phyloP scores from a whole-genome alignment of 2,113 vertebrate species.

The Passer domesticus region DNA sequence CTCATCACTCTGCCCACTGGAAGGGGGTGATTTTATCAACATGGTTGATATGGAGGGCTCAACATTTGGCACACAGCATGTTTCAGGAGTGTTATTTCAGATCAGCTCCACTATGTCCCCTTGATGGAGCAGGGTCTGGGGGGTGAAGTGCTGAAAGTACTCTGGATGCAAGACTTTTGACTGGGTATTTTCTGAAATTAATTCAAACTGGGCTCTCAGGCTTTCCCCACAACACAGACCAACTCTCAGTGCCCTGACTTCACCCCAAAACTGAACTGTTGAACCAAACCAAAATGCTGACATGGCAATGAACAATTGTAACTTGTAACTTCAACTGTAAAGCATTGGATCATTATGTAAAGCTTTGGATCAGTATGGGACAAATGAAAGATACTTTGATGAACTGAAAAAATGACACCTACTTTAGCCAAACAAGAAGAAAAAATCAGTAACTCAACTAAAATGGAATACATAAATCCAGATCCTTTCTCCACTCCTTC shows the following conservation, averaged over 20 bases:
- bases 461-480: not conserved
- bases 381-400: not conserved
- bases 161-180: not conserved
- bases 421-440: not conserved
- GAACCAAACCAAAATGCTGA: not conserved
- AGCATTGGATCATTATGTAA: not conserved
- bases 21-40: not conserved
- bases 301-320: not conserved
- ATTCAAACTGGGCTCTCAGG: not conserved
- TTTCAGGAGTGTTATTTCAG: not conserved
- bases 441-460: not conserved
- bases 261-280: not conserved
- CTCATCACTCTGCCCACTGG: not conserved
- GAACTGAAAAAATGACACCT: not conserved
- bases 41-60: not conserved
- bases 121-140: not conserved
- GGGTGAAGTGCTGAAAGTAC: not conserved
- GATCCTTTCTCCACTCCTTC: not conserved
- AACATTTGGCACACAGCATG: not conserved
- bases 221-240: not conserved
- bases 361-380: not conserved
- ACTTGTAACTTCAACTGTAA: fast-evolving
- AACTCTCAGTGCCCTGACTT: not conserved
- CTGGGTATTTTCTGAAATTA: not conserved
- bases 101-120: not conserved